These are phyloP conservation scores for Eurois occulta DNA, from an alignment of 2,888 invertebrate genomes.

Conservation along the genomic window DNA sequence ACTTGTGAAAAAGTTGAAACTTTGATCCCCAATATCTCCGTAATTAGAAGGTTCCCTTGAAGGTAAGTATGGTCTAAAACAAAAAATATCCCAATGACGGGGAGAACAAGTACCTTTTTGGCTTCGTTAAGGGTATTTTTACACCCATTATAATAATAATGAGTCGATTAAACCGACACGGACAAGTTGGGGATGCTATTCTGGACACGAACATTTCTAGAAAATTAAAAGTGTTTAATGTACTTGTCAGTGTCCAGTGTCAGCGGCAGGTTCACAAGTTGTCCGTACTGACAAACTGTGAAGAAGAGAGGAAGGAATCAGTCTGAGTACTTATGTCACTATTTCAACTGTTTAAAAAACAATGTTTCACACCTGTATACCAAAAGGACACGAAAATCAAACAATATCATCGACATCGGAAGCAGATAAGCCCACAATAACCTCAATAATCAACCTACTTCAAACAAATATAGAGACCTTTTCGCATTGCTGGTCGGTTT, in stretches of 20 bases:
- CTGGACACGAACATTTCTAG: neutral
- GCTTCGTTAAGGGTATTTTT: too few species aligned
- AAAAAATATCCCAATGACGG: too few species aligned
- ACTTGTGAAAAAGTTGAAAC: too few species aligned
- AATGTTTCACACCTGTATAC: neutral
- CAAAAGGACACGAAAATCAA: conserved; percentile 19
- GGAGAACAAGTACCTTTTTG: too few species aligned
- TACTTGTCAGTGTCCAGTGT: too few species aligned
- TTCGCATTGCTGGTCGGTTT: conserved; percentile 75
- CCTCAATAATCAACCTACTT: conserved; percentile 82
- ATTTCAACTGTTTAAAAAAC: neutral
- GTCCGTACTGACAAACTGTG: neutral
- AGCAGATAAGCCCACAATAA: conserved; percentile 60
- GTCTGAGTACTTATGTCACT: too few species aligned
- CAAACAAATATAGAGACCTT: conserved; percentile 73
- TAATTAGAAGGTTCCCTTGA: too few species aligned
- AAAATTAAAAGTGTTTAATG: too few species aligned
- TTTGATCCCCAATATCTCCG: too few species aligned
- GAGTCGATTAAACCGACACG: neutral
- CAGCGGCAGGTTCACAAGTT: neutral
- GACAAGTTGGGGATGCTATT: neutral
- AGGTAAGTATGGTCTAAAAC: too few species aligned
- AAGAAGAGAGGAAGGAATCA: neutral
- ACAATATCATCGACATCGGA: conserved; percentile 42
- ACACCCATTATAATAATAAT: neutral